phyloP scores from a whole-genome alignment of 2,888 invertebrate species.

The Caenorhabditis panamensis region DNA sequence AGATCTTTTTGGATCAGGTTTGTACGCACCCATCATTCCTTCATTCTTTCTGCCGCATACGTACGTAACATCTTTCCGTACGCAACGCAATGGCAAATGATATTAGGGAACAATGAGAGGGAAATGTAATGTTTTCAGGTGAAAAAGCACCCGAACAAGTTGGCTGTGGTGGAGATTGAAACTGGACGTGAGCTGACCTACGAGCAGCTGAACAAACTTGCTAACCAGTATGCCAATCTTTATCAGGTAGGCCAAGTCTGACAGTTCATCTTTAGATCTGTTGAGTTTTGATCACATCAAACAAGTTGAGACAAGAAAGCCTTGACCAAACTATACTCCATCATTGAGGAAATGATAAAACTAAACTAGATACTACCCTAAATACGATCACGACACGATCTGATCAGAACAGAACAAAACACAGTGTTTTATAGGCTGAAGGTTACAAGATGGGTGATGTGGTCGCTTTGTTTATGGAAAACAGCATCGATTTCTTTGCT shows the following conservation, averaged over 20 bases:
- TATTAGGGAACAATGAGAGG: not conserved
- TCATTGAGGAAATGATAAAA: conserved; percentile 18
- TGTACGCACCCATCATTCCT: conserved; percentile 23
- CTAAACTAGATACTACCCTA: conserved; percentile 27
- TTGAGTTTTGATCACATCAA: not conserved
- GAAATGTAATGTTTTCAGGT: conserved; percentile 42
- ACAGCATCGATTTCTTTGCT: conserved; percentile 92
- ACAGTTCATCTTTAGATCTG: not conserved
- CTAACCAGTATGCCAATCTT: conserved; percentile 79
- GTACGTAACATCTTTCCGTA: too few species aligned
- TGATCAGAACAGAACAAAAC: conserved; percentile 24
- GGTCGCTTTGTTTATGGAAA: conserved; percentile 92
- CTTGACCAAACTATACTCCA: conserved; percentile 24
- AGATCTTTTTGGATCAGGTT: conserved; percentile 76
- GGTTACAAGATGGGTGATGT: conserved; percentile 86
- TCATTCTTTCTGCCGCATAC: not conserved
- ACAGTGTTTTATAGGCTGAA: conserved; percentile 62
- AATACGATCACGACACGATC: too few species aligned
- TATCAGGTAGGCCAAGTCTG: conserved; percentile 77
- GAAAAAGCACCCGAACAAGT: conserved; percentile 63
- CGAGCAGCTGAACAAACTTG: conserved; percentile 72
- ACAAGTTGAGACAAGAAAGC: not conserved
- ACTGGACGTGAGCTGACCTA: conserved; percentile 75
- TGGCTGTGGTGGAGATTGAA: conserved; percentile 72
- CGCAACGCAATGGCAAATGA: not conserved